A percentile compares a stretch with the other conserved stretches of the same genome.
Evolutionary conservation across 2,888 invertebrate genomes (phyloP).

Genomic region (Hydraecia micacea): DNA sequence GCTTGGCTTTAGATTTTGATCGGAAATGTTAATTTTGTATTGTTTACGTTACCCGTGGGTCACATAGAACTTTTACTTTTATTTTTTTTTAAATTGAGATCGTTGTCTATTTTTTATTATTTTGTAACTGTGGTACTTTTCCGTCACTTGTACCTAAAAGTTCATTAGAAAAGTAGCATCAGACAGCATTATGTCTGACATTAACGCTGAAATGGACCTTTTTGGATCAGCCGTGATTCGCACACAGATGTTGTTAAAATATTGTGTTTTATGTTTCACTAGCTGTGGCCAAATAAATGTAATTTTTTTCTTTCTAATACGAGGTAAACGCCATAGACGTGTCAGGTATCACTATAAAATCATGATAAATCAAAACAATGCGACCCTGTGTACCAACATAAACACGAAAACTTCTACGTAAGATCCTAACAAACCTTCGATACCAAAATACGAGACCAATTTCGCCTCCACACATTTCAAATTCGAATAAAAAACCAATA

Average conservation of each 20-base stretch:
- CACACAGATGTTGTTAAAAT: neutral
- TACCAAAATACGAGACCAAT: conserved; percentile 31
- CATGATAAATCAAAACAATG: neutral
- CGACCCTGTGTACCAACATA: neutral
- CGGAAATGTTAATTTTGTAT: conserved; percentile 20
- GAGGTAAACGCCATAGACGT: neutral
- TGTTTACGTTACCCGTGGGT: conserved; percentile 23
- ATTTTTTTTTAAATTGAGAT: neutral
- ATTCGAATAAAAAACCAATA: conserved; percentile 31
- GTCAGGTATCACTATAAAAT: neutral
- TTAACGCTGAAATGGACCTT: neutral
- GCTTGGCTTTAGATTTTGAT: conserved; percentile 20
- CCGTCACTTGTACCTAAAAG: neutral
- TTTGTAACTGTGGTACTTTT: neutral
- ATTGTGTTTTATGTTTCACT: neutral
- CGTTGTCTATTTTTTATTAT: neutral
- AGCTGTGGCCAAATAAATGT: neutral
- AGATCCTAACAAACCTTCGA: neutral
- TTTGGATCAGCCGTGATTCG: neutral
- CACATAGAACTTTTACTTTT: too few relatives aligned
- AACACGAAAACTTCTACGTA: neutral
- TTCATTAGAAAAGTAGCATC: neutral
- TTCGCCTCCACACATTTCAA: conserved; percentile 19
- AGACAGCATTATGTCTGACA: neutral
- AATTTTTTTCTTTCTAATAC: neutral